Evolutionary conservation across 2,888 invertebrate species (phyloP), one percentile per base, ranked within the genome.

Genomic region (Papilio elwesi): DNA sequence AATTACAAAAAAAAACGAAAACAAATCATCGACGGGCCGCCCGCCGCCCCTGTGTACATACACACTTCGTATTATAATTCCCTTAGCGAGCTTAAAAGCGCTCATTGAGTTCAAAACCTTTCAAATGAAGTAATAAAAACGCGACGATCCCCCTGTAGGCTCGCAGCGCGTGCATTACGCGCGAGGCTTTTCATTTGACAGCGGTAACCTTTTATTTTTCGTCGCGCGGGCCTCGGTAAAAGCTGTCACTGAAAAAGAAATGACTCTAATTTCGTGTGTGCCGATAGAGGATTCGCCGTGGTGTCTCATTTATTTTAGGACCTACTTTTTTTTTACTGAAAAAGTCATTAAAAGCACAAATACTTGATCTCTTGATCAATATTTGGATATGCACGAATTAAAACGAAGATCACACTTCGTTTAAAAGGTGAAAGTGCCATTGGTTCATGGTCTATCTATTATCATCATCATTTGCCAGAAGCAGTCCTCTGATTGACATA

Each of bases 81-180:
- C 79, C 74, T 70, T 69, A 70, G 59, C 73, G 73, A 80, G 83
- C 81, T 62, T 84, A 81, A 87, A 85, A 88, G 86, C 88, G 86
- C 85, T 90, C 89, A 89, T 85, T 87, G 84, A 85, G 78, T 87
- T 87, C 87, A 86, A 88, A 91, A 85, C 87, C 88, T 86, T 87
- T 85, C 84, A 87, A 89, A 91, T 90, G 85, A 89, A 91, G 91
- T 88, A 86, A 89, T 92, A 88, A 89, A 89, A 83, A 68, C 62
- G 70, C 70, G 48, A 36, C 70, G 53, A 65, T 55, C 70, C 64
- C 15, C 15, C 68, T 16, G 66, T 12, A 62, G 85, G 74, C 43
- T 38, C 38, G 59, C 59, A 52, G 12, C 62, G 62, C 63, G 72
- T 55, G 49, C 53, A 63, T 68, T 63, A 72, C 72, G 72, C 62